These are phyloP conservation scores for Pollenia angustigena DNA, from an alignment of 2,888 invertebrate species.

Conservation along the genomic window DNA sequence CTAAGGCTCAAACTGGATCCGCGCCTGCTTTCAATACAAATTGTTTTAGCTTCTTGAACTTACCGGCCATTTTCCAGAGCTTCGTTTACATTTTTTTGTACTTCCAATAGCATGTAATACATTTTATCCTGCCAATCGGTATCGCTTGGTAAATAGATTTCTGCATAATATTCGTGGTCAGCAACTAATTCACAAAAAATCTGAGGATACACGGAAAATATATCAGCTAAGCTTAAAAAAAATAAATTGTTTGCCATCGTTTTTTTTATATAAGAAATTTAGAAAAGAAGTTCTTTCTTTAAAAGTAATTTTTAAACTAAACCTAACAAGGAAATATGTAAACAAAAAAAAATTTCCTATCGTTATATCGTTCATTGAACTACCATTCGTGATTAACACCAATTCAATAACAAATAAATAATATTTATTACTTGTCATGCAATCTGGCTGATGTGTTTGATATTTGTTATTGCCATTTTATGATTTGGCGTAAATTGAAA, in stretches of 20 bases:
- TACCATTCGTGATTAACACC: slow-evolving; percentile 80
- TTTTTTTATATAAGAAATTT: background rate
- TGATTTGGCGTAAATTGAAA: background rate
- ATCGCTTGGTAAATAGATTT: slow-evolving; percentile 85
- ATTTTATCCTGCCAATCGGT: slow-evolving; percentile 86
- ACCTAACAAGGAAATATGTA: background rate
- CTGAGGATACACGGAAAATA: slow-evolving; percentile 88
- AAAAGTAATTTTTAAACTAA: slow-evolving; percentile 52
- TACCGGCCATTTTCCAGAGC: slow-evolving; percentile 80
- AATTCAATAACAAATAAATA: slow-evolving; percentile 78
- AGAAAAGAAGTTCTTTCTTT: slow-evolving; percentile 73
- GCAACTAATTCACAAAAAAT: slow-evolving; percentile 87
- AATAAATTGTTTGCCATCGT: slow-evolving; percentile 82
- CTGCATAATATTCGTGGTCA: slow-evolving; percentile 82
- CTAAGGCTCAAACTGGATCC: no score
- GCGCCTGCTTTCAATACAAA: no score
- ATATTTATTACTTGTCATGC: slow-evolving; percentile 71
- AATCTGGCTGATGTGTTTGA: slow-evolving; percentile 58
- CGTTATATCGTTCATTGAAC: slow-evolving; percentile 58
- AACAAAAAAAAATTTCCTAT: slow-evolving; percentile 9
- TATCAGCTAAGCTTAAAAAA: slow-evolving; percentile 84
- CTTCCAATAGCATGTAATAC: slow-evolving; percentile 86
- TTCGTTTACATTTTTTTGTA: slow-evolving; percentile 85
- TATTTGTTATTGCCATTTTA: slow-evolving; percentile 77
- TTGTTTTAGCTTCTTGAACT: slow-evolving; percentile 65